Percentiles rank a stretch among this genome's conserved stretches.
These are phyloP conservation scores for Drosophila pseudotakahashii DNA, from an alignment of 2,888 invertebrate genomes.

Conservation along the genomic window DNA sequence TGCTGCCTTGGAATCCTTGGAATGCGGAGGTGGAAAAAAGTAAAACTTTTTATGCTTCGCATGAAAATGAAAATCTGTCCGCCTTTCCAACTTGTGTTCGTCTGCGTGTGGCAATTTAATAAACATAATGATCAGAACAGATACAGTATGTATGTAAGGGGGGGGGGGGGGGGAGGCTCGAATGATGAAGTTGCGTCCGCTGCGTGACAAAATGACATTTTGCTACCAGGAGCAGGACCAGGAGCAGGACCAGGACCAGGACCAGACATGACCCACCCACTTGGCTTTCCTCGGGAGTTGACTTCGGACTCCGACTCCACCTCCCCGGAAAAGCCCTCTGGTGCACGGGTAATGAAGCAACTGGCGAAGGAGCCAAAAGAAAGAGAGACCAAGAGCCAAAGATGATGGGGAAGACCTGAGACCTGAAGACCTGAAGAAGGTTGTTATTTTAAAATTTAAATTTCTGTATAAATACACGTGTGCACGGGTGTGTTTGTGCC, in stretches of 20 bases:
- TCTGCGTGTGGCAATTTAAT: conserved; percentile 66
- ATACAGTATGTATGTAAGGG: background rate
- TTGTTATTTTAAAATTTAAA: conserved; percentile 80
- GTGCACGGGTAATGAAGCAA: conserved; percentile 63
- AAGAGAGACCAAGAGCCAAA: conserved; percentile 23
- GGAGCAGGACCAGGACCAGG: conserved; percentile 18
- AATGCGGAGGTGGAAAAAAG: conserved; percentile 37
- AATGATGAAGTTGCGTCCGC: conserved; percentile 59
- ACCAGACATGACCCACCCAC: conserved; percentile 43
- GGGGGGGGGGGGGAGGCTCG: too few relatives aligned
- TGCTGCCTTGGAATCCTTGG: conserved; percentile 13
- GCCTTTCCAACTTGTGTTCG: conserved; percentile 1
- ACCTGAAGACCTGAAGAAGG: conserved; percentile 27
- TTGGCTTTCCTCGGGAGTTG: conserved; percentile 26
- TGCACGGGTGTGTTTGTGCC: conserved; percentile 46
- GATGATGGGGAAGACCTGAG: conserved; percentile 29
- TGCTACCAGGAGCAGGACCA: conserved; percentile 46
- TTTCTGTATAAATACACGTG: conserved; percentile 73
- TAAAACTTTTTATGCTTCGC: conserved; percentile 41
- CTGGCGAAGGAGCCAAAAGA: conserved; percentile 46
- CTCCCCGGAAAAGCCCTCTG: conserved; percentile 4
- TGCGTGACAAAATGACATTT: conserved; percentile 80
- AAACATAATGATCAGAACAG: conserved; percentile 62
- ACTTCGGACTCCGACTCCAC: conserved; percentile 27
- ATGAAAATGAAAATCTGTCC: conserved; percentile 61